Percentiles rank a stretch among this genome's conserved stretches.
phyloP scores from a whole-genome alignment of 2,797 vertebrate genomes.

The Schizothorax lantsangensis region DNA sequence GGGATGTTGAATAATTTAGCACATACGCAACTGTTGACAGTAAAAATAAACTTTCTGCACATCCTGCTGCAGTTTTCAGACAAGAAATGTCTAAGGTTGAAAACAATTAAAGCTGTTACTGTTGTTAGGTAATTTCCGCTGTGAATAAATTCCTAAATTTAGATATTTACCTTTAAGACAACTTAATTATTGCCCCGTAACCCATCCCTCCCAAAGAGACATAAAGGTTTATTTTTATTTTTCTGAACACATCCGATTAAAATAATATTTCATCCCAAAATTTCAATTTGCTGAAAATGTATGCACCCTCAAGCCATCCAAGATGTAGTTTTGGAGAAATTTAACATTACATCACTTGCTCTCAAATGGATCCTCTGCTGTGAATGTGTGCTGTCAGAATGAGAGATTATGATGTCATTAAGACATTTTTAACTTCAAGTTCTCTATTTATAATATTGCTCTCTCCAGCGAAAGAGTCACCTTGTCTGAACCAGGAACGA shows the following conservation, averaged over 20 bases:
- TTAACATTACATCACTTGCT: background rate
- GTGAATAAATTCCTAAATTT: background rate
- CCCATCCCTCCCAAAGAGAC: background rate
- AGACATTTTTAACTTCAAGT: background rate
- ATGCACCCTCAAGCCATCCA: background rate
- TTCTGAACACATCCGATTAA: background rate
- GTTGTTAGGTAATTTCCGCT: background rate
- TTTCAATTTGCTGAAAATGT: background rate
- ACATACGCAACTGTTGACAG: constrained; percentile 45
- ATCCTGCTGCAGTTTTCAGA: background rate
- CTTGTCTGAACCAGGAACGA: background rate
- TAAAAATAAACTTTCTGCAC: background rate
- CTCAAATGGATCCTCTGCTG: background rate
- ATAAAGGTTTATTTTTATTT: background rate
- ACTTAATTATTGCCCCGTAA: background rate
- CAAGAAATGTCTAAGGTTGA: background rate
- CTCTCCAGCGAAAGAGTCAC: background rate
- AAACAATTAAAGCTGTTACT: background rate
- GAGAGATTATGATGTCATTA: background rate
- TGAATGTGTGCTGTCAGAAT: background rate
- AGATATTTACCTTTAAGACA: background rate
- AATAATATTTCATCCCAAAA: background rate
- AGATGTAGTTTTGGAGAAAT: background rate
- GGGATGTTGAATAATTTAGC: constrained; percentile 61
- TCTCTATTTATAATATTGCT: background rate